Percentiles rank a stretch among this genome's conserved stretches.
Conservation (phyloP, 2,888 invertebrate genomes). For the Harpalus rufipes region DNA sequence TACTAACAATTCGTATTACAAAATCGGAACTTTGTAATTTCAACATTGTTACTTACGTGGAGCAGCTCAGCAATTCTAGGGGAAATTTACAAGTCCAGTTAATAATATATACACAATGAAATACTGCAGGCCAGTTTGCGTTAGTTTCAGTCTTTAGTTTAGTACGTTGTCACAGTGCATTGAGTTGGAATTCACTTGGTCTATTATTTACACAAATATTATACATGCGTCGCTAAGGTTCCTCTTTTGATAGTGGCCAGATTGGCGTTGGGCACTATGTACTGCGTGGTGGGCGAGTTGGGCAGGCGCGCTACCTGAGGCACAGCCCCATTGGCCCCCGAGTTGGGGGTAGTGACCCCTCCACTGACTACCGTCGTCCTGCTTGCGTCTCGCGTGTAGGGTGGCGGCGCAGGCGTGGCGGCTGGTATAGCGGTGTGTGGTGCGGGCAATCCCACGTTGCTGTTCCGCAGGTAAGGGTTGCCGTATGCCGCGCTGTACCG, state of each 20-base stretch:
- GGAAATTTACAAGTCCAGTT: constrained; percentile 42
- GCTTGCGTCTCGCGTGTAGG: constrained; percentile 79
- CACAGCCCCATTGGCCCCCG: constrained; percentile 77
- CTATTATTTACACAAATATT: constrained; percentile 73
- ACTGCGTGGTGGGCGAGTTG: constrained; percentile 78
- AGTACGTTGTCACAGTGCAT: constrained; percentile 41
- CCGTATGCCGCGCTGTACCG: constrained; percentile 93
- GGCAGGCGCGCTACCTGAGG: constrained; percentile 79
- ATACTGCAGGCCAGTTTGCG: constrained; percentile 59
- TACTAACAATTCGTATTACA: constrained; percentile 63
- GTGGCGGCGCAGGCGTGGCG: constrained; percentile 89
- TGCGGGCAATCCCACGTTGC: constrained; percentile 81
- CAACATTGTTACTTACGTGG: constrained; percentile 45
- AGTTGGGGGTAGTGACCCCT: constrained; percentile 75
- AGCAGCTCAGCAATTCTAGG: constrained; percentile 40
- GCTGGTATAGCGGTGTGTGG: constrained; percentile 84
- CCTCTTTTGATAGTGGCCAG: constrained; percentile 82
- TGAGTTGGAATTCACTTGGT: constrained; percentile 49
- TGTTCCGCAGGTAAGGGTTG: constrained; percentile 90
- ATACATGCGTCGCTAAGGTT: constrained; percentile 84
- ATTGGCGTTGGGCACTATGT: constrained; percentile 80
- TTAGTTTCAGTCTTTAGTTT: constrained; percentile 57
- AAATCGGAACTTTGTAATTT: constrained; percentile 61
- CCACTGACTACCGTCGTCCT: constrained; percentile 74
- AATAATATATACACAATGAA: constrained; percentile 55